Evolutionary conservation across 2,888 invertebrate species (phyloP).

Genomic region (Corythucha ciliata): DNA sequence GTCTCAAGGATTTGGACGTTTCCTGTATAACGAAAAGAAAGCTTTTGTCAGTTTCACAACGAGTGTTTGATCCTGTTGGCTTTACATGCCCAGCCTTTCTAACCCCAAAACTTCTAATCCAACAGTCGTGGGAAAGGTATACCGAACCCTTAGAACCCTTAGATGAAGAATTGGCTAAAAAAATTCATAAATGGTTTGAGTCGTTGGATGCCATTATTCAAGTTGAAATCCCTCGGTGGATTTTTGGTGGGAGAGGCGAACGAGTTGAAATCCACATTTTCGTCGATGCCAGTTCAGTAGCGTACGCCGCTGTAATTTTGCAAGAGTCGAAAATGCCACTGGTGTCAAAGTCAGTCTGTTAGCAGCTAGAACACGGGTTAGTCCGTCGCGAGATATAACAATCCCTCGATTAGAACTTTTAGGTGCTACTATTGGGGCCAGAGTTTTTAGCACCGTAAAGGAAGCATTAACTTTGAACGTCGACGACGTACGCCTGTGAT

Average conservation of each 20-base stretch:
- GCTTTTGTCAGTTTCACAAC: constrained; percentile 26
- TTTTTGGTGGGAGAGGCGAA: neutral
- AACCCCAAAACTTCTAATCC: constrained; percentile 33
- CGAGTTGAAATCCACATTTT: constrained; percentile 34
- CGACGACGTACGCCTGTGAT: no score
- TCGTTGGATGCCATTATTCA: neutral
- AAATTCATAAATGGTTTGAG: no score
- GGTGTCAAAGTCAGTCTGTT: constrained; percentile 32
- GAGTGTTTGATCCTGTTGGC: constrained; percentile 34
- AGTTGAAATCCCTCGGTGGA: constrained; percentile 7
- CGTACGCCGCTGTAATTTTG: constrained; percentile 37
- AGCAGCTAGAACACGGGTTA: constrained; percentile 36
- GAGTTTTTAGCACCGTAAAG: constrained; percentile 30
- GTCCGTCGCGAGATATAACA: constrained; percentile 33
- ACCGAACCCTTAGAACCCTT: no score
- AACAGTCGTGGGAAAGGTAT: constrained; percentile 26
- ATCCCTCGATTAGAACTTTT: constrained; percentile 39
- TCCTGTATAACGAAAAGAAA: constrained; percentile 7
- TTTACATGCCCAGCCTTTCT: constrained; percentile 30
- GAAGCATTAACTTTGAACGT: no score
- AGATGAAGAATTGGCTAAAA: constrained; percentile 12
- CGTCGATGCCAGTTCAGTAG: constrained; percentile 36
- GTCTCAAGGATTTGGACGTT: neutral
- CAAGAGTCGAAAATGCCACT: constrained; percentile 25
- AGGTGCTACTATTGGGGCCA: constrained; percentile 35